Base-by-base conservation (phyloP, 2,888 invertebrate genomes). In the Chelonus formosanus region DNA sequence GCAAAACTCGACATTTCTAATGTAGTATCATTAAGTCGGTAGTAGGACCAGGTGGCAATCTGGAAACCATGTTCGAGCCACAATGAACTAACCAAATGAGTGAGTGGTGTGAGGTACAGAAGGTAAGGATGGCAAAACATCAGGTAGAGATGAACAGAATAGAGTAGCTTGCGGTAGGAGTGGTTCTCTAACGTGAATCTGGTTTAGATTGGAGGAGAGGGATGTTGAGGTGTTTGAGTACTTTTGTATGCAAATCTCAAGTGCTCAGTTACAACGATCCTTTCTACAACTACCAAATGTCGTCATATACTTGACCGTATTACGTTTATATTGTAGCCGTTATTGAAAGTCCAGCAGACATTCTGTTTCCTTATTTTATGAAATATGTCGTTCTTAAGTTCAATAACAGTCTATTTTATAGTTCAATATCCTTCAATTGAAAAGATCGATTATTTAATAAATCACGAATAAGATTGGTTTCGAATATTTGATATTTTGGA, bases 361-460 rank as follows among this genome's bases (percentile, higher is more conserved):
- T 36, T 55, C 44, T 57, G 57, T 57, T 57, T 57, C 44, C 57
- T 57, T 57, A 57, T 57, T 43, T 57, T 44, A 10, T 32, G 31
- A 44, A 31, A 57, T 45, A 57, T 57, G 20, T 20, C 20, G 2
- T 20, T 20, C 20, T 20, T 20, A 2, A 20, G 20, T 20, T 20
- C 20, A 20, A 20, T 20, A 20, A 20, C 20, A 2, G 20, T 20
- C 20, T 2, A 20, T 20, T 20, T 20, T 20, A 20, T 20, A 20
- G 20, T 20, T 20, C 20, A 20, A 20, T 20, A 20, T 20, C 20
- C 20, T 20, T 20, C 20, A 20, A 20, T 20, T 20, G 1, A 20
- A 20, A 20, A 20, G 20, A 20, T 20, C 20, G 20, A 20, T 20
- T 20, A 20, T 20, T 20, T 2, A 20, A 20, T 20, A 20, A 20